Base-by-base conservation (phyloP, 2,113 vertebrate species). In the Heloderma charlesbogerti region DNA sequence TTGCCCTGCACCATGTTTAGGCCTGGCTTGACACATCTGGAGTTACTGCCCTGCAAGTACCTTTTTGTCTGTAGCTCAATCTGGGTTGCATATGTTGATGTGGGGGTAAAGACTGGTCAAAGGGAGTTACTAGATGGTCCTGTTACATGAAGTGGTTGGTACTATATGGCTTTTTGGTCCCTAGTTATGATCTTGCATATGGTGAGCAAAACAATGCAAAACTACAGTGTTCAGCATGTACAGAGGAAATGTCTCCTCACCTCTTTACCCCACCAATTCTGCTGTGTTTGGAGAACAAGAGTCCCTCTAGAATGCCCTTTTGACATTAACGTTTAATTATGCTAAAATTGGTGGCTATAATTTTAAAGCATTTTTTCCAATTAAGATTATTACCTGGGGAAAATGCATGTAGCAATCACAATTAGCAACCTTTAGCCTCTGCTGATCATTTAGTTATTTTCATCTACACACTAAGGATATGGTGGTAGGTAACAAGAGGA, bases 361-460 rank as follows among this genome's bases (percentile, higher is more conserved):
- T 79, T 93, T 92, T 79, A 86, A 93, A 95, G 48, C 25, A 72
- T 86, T 93, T 92, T 79, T 34, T 20, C 34, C 90, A 90, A 75
- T 92, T 92, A 96, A 87, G n/a, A 92, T 51, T 79, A 89, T 91
- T 93, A 89, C 72, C 72, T 90, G 29, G 67, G 60, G 90, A 84
- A 93, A 90, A 94, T 71, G 27, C 29, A 71, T 48, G 88, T 69
- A 88, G 82, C 51, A 85, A 85, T 90, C 74, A 94, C 92, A 93
- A 84, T 91, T 90, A 93, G 74, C 84, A 88, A 93, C 71, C 92
- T 91, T 74, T 92, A 72, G 75, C 83, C 88, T 91, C 69, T 80
- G 31, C 40, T 90, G 92, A 88, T 90, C 74, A 89, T 93, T 92
- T 88, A 48, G 29, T 84, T 92, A 18, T 92, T 94, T 95, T 92